phyloP scores from a whole-genome alignment of 2,113 vertebrate species.

The Zapornia atra region DNA sequence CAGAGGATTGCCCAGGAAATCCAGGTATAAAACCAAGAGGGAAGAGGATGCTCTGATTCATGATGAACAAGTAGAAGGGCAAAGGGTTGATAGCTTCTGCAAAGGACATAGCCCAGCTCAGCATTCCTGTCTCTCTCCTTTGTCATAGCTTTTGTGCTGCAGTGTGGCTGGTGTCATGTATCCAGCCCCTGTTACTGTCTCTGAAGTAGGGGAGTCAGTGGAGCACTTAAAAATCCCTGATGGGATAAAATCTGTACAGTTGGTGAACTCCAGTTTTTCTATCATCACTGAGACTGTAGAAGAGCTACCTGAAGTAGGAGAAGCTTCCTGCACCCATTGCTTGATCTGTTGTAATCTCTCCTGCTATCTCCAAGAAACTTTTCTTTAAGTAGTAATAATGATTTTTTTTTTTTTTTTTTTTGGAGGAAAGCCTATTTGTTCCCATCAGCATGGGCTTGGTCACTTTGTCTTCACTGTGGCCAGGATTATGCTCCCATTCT shows the following conservation, averaged over 20 bases:
- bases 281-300: background rate
- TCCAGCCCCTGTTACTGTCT: background rate
- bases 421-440: background rate
- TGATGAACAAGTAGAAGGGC: background rate
- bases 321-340: background rate
- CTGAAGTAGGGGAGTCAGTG: background rate
- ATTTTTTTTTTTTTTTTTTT: background rate
- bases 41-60: background rate
- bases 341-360: background rate
- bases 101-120: background rate
- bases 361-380: background rate
- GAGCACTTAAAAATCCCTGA: background rate
- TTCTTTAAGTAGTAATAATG: background rate
- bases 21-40: background rate
- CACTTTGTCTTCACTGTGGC: background rate
- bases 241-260: background rate
- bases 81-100: background rate
- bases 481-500: background rate
- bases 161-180: background rate
- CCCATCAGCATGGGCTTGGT: background rate
- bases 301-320: background rate
- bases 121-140: background rate
- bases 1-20: background rate
- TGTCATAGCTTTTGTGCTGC: background rate
- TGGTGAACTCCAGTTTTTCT: background rate